Percentiles rank a stretch among this genome's conserved stretches.
These are phyloP conservation scores for Apeira syringaria DNA, from an alignment of 2,888 invertebrate genomes.

Conservation along the genomic window DNA sequence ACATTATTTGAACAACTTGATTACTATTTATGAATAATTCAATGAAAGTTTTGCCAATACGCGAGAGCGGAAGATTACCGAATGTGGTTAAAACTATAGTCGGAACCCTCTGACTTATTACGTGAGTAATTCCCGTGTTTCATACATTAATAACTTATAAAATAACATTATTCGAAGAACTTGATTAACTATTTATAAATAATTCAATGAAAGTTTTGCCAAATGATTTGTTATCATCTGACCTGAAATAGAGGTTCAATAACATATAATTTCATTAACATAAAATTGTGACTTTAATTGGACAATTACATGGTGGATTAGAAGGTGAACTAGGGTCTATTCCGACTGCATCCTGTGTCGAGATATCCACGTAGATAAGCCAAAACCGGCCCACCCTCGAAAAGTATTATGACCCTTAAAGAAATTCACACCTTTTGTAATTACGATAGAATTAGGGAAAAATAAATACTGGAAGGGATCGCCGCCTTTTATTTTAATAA, in stretches of 20 bases:
- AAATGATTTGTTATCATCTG: conserved; percentile 6
- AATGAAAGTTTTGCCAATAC: too few species aligned
- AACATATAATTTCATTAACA: conserved; percentile 46
- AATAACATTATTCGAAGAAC: too few species aligned
- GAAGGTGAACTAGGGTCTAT: conserved; percentile 57
- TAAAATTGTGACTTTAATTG: conserved; percentile 77
- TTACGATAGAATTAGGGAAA: conserved; percentile 72
- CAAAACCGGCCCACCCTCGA: conserved; percentile 60
- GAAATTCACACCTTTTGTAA: conserved; percentile 81
- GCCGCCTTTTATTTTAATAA: conserved; percentile 23
- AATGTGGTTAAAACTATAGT: too few species aligned
- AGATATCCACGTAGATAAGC: conserved; percentile 66
- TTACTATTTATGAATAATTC: too few species aligned
- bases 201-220: conserved; percentile 1
- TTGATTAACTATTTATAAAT: not conserved
- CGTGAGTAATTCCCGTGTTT: too few species aligned
- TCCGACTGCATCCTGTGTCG: conserved; percentile 64
- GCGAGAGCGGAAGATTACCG: too few species aligned
- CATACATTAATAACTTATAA: too few species aligned
- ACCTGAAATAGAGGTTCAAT: conserved; percentile 1
- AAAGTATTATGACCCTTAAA: conserved; percentile 60
- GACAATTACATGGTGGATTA: conserved; percentile 76
- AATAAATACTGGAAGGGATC: conserved; percentile 65
- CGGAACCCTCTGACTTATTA: too few species aligned
- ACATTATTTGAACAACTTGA: too few species aligned